Percentiles rank a stretch among this genome's conserved stretches.
Conservation (phyloP, 2,797 vertebrate species). For the Crypturellus tataupa region DNA sequence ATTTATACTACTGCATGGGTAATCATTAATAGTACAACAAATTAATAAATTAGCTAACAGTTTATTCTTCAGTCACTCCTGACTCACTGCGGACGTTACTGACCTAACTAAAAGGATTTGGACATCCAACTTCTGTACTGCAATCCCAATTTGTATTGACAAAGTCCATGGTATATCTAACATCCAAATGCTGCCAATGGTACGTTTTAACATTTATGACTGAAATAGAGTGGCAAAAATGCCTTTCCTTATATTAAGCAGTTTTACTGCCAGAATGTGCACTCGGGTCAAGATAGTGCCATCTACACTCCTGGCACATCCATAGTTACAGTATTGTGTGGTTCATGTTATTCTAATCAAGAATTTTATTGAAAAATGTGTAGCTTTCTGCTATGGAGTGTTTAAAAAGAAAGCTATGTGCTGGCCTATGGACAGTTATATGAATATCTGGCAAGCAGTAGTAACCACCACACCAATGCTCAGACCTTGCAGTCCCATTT, state of each 20-base stretch:
- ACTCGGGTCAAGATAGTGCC: background rate
- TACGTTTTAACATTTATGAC: background rate
- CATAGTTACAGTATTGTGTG: background rate
- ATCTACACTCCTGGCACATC: background rate
- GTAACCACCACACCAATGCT: background rate
- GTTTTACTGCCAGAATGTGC: background rate
- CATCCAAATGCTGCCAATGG: background rate
- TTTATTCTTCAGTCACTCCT: background rate
- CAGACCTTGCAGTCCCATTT: background rate
- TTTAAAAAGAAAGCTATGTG: background rate
- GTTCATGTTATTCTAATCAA: background rate
- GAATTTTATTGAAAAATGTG: constrained; percentile 3
- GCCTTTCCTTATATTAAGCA: background rate
- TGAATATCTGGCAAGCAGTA: background rate
- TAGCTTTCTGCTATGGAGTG: background rate
- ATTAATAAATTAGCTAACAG: background rate
- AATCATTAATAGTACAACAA: constrained; percentile 30
- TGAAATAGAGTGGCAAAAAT: background rate
- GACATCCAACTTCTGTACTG: rapidly evolving
- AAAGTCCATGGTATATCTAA: background rate
- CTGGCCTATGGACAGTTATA: background rate
- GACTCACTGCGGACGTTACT: background rate
- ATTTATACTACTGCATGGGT: background rate
- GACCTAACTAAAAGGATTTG: background rate
- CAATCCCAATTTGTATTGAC: background rate